Conservation (phyloP, 2,797 vertebrate genomes). For the Spinibarbus caldwelli region DNA sequence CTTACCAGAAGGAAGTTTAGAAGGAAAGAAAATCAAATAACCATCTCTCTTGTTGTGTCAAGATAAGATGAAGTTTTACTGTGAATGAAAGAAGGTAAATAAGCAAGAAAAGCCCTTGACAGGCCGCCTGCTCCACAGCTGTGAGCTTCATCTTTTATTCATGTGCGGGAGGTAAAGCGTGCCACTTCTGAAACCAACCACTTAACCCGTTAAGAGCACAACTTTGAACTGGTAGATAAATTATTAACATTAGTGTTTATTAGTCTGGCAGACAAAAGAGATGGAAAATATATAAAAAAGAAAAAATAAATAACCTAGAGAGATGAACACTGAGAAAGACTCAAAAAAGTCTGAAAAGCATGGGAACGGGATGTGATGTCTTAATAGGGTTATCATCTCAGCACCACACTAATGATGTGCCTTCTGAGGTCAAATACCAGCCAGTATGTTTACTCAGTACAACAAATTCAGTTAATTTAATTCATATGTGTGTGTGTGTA, state of each 20-base stretch:
- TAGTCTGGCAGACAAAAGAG: slow-evolving; percentile 66
- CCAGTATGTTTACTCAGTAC: too few species aligned
- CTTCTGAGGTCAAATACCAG: neutral
- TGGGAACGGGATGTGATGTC: neutral
- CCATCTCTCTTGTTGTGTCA: slow-evolving; percentile 62
- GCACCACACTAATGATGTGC: neutral
- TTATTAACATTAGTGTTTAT: slow-evolving; percentile 81
- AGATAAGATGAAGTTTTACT: slow-evolving; percentile 57
- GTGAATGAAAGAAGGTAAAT: slow-evolving; percentile 52
- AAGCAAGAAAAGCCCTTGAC: slow-evolving; percentile 60
- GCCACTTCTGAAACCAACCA: slow-evolving; percentile 81
- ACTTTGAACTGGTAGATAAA: slow-evolving; percentile 77
- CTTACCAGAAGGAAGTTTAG: neutral
- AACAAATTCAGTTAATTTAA: neutral
- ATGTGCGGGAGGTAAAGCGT: slow-evolving; percentile 80
- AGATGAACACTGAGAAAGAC: slow-evolving; percentile 34
- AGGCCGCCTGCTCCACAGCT: slow-evolving; percentile 82
- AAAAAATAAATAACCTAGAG: slow-evolving; percentile 72
- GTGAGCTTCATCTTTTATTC: slow-evolving; percentile 90
- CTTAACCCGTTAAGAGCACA: slow-evolving; percentile 87
- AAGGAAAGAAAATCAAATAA: slow-evolving; percentile 30
- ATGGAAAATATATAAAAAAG: slow-evolving; percentile 59
- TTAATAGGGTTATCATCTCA: neutral
- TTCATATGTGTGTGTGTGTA: too few species aligned
- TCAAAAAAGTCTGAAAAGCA: neutral